Conservation (phyloP, 2,888 invertebrate genomes). For the Strigamia crassipes region DNA sequence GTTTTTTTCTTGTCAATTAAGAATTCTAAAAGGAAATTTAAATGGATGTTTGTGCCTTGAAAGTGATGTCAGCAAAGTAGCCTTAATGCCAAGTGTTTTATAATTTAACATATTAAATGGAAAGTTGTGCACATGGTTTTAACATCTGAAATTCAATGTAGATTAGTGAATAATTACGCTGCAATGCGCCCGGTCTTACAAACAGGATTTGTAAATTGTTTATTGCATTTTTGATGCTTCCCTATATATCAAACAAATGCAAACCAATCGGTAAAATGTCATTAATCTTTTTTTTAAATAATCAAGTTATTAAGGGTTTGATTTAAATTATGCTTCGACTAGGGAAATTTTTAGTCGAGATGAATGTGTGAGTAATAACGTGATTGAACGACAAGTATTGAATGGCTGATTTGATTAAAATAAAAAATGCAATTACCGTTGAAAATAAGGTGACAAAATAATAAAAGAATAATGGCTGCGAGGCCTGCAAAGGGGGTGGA, state of each 20-base stretch:
- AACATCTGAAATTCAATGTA: not conserved
- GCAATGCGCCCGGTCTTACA: not conserved
- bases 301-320: not conserved
- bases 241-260: no score
- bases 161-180: not conserved
- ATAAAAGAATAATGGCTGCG: conserved; percentile 24
- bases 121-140: not conserved
- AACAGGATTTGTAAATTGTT: no score
- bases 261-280: no score
- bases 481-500: not conserved
- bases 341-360: not conserved
- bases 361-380: not conserved
- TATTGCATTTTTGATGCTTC: not conserved
- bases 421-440: conserved; percentile 19
- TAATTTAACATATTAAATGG: not conserved
- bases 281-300: no score
- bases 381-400: conserved; percentile 19
- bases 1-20: not conserved
- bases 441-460: conserved; percentile 33
- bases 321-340: not conserved
- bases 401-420: conserved; percentile 32
- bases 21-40: not conserved
- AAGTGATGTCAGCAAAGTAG: not conserved
- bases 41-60: not conserved
- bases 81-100: not conserved